Conservation (phyloP, 2,888 invertebrate species). For the Junonia oenone region DNA sequence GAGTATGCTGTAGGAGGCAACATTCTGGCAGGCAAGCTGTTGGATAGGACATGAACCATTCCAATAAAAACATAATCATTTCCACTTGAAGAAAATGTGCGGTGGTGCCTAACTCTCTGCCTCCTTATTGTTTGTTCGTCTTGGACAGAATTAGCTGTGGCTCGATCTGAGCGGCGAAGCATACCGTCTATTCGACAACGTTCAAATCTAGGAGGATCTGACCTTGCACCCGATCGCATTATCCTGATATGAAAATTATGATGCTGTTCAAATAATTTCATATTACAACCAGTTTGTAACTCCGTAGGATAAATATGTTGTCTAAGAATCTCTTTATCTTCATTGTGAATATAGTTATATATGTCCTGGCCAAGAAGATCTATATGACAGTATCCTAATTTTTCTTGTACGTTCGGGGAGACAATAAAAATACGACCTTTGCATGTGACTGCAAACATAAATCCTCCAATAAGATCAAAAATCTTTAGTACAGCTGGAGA, state of each 20-base stretch:
- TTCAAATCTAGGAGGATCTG: slow-evolving; percentile 86
- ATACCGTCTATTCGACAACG: slow-evolving; percentile 84
- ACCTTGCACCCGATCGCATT: slow-evolving; percentile 84
- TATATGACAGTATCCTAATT: slow-evolving; percentile 91
- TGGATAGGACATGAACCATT: slow-evolving; percentile 83
- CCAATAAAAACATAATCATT: slow-evolving; percentile 85
- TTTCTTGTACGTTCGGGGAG: slow-evolving; percentile 90
- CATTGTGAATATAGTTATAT: slow-evolving; percentile 89
- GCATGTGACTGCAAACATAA: slow-evolving; percentile 88
- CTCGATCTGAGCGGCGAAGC: slow-evolving; percentile 78
- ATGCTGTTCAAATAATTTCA: slow-evolving; percentile 61
- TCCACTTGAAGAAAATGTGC: slow-evolving; percentile 76
- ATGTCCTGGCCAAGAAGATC: slow-evolving; percentile 94
- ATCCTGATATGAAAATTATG: slow-evolving; percentile 80
- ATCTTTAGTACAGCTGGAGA: slow-evolving; percentile 80
- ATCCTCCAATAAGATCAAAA: slow-evolving; percentile 86
- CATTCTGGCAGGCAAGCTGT: slow-evolving; percentile 75
- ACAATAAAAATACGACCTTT: slow-evolving; percentile 91
- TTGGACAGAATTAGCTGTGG: slow-evolving; percentile 71
- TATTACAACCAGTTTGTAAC: slow-evolving; percentile 55
- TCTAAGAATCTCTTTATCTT: slow-evolving; percentile 88
- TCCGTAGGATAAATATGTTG: slow-evolving; percentile 83
- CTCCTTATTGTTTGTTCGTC: slow-evolving; percentile 73
- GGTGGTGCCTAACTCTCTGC: slow-evolving; percentile 74
- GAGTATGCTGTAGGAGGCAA: slow-evolving; percentile 84